These are phyloP conservation scores for Drosophila serrata DNA, from an alignment of 1,140 invertebrate species.

Conservation along the genomic window DNA sequence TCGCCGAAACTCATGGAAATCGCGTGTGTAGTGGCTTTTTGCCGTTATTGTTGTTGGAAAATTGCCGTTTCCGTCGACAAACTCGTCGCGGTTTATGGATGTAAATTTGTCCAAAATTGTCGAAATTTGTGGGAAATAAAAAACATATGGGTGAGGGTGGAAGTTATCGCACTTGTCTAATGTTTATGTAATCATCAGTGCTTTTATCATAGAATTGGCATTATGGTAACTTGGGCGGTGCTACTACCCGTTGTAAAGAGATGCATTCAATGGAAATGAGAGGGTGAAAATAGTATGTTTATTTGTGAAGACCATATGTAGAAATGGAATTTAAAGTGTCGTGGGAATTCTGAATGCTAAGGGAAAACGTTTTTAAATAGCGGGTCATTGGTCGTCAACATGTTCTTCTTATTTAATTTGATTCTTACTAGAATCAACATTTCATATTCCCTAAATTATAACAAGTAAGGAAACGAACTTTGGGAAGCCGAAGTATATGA, in stretches of 20 bases:
- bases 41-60: constrained; percentile 67
- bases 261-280: constrained; percentile 25
- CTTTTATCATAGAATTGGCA: constrained; percentile 70
- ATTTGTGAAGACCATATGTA: constrained; percentile 11
- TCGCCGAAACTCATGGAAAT: constrained; percentile 49
- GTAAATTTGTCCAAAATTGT: constrained; percentile 84
- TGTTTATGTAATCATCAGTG: constrained; percentile 68
- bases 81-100: constrained; percentile 70
- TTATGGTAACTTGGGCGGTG: constrained; percentile 32
- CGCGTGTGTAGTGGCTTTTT: constrained; percentile 67
- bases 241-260: constrained; percentile 22
- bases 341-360: neutral
- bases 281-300: constrained; percentile 2
- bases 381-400: neutral
- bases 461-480: too few species aligned
- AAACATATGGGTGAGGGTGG: constrained; percentile 45
- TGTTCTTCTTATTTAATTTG: neutral
- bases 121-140: constrained; percentile 82
- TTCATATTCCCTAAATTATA: too few species aligned
- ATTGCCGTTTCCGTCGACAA: constrained; percentile 71
- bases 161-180: constrained; percentile 67
- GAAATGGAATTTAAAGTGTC: neutral
- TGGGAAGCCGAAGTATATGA: too few species aligned
- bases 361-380: neutral
- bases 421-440: neutral